A percentile compares a stretch with the other conserved stretches of the same genome.
Conservation (phyloP, 2,797 vertebrate species). For the Mallotus villosus region DNA sequence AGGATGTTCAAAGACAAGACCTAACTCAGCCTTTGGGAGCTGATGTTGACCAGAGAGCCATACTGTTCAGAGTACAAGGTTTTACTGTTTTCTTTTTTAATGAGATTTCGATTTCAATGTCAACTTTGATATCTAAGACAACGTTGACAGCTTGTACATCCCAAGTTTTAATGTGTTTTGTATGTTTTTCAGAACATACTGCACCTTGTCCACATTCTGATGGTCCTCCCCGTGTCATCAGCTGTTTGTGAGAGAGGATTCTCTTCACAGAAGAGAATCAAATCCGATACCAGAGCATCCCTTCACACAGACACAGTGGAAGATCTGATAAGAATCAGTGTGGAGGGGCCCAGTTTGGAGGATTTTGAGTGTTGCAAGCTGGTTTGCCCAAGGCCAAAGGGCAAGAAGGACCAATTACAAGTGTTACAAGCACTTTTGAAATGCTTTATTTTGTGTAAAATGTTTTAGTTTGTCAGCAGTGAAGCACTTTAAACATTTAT, state of each 20-base stretch:
- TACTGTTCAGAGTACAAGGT: conserved; percentile 20
- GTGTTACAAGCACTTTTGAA: neutral
- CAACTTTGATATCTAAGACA: conserved; percentile 4
- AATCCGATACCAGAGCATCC: conserved; percentile 29
- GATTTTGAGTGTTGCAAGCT: conserved; percentile 16
- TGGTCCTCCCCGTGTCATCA: conserved; percentile 30
- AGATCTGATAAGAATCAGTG: conserved; percentile 28
- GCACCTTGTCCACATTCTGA: conserved; percentile 38
- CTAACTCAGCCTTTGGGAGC: conserved; percentile 36
- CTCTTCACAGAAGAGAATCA: conserved; percentile 33
- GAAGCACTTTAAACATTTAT: too few relatives aligned
- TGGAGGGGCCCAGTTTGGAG: conserved; percentile 30
- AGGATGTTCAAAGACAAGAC: conserved; percentile 33
- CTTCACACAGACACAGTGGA: conserved; percentile 32
- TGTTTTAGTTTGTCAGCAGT: too few relatives aligned
- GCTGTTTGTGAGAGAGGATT: conserved; percentile 34
- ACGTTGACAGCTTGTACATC: conserved; percentile 14
- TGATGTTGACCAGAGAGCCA: conserved; percentile 31
- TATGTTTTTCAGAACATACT: conserved; percentile 29
- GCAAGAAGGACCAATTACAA: neutral
- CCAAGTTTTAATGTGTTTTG: conserved; percentile 12
- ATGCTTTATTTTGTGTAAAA: too few relatives aligned
- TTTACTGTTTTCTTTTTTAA: too few relatives aligned
- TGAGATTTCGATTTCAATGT: conserved; percentile 24
- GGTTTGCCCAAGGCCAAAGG: neutral